Percentiles rank a stretch among this genome's conserved stretches.
Evolutionary conservation across 1,140 invertebrate genomes (phyloP).

Genomic region (Drosophila sturtevanti): DNA sequence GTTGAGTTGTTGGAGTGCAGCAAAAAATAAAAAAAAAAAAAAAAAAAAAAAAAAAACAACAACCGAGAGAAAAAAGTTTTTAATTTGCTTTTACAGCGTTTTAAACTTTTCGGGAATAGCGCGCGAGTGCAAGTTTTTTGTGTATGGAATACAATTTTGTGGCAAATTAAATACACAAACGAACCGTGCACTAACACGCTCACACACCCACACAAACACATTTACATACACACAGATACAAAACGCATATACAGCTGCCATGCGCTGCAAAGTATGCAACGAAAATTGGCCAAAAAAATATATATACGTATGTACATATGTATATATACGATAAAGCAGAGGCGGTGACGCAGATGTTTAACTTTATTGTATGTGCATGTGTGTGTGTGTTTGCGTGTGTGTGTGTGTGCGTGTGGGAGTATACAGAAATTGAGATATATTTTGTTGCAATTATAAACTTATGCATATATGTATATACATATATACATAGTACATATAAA

Average conservation of each 20-base stretch:
- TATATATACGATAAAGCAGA: background rate
- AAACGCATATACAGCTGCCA: constrained; percentile 25
- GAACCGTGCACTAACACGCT: constrained; percentile 41
- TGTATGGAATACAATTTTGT: constrained; percentile 72
- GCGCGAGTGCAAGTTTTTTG: constrained; percentile 36
- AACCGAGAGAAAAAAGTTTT: constrained; percentile 61
- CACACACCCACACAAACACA: constrained; percentile 16
- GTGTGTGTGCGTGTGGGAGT: constrained; percentile 14
- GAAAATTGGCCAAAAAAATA: constrained; percentile 48
- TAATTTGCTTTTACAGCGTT: constrained; percentile 69
- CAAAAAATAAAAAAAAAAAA: constrained; percentile 15
- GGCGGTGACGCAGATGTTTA: constrained; percentile 6
- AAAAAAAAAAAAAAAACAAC: constrained; percentile 40
- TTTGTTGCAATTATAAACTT: background rate
- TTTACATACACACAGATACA: constrained; percentile 12
- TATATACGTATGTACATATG: too few species aligned
- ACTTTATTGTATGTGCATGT: background rate
- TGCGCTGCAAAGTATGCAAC: constrained; percentile 69
- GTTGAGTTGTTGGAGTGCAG: background rate
- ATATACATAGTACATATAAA: background rate
- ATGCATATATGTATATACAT: background rate
- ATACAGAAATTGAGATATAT: background rate
- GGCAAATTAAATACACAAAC: constrained; percentile 77
- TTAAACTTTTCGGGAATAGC: constrained; percentile 41
- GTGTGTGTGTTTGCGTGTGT: constrained; percentile 6